Percentiles rank a stretch among this genome's conserved stretches.
Conservation (phyloP, 1,140 invertebrate genomes). For the Cotesia typhae region DNA sequence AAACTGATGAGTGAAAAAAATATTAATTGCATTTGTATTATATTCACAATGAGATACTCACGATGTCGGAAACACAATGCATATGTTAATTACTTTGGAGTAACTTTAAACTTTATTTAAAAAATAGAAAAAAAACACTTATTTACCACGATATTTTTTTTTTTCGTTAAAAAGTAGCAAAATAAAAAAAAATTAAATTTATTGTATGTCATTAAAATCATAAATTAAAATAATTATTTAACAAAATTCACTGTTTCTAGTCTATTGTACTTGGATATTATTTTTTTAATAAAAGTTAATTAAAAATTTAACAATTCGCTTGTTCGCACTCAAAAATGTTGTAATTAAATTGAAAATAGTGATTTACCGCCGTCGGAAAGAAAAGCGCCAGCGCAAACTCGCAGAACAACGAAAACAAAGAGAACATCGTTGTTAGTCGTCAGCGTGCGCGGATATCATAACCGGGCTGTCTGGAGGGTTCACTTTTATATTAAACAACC, state of each 20-base stretch:
- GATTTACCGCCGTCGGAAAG: constrained; percentile 26
- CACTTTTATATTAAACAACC: background rate
- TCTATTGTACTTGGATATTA: too few species aligned
- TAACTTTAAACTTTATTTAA: too few species aligned
- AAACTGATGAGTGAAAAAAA: too few species aligned
- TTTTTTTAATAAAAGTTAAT: too few species aligned
- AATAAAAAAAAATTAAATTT: too few species aligned
- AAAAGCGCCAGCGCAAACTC: constrained; percentile 29
- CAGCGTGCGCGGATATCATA: constrained; percentile 24
- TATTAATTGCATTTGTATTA: background rate
- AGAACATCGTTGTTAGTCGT: constrained; percentile 29
- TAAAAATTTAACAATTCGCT: background rate
- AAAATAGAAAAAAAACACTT: too few species aligned
- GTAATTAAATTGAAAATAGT: too few species aligned
- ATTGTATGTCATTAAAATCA: too few species aligned
- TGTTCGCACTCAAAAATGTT: background rate
- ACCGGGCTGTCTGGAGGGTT: constrained; percentile 23
- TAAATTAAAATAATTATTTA: too few species aligned
- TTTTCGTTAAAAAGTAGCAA: too few species aligned
- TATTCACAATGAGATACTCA: background rate
- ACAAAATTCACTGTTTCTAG: too few species aligned
- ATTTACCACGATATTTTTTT: too few species aligned
- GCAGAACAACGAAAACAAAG: constrained; percentile 10
- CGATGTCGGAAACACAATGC: background rate
- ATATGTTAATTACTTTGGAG: background rate